Conservation (phyloP, 2,797 vertebrate genomes). For the Sebastes trivittatus region DNA sequence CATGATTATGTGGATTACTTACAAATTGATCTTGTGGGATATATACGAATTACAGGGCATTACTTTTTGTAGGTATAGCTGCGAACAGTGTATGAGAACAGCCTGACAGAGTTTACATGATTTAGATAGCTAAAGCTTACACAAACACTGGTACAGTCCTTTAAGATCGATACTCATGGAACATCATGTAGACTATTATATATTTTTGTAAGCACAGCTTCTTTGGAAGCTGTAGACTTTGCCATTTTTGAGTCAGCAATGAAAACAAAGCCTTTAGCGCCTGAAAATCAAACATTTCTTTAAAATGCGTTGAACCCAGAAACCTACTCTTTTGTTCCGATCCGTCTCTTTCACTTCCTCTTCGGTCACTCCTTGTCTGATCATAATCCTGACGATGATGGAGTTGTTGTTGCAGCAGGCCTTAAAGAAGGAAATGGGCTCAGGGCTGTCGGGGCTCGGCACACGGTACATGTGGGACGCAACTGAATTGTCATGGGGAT, state of each 20-base stretch:
- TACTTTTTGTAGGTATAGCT: too few species aligned
- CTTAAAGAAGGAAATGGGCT: conserved; percentile 87
- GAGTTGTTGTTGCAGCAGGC: conserved; percentile 92
- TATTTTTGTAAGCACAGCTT: neutral
- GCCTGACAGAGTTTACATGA: neutral
- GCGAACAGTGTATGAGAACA: too few species aligned
- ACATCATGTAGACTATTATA: neutral
- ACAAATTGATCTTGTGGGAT: too few species aligned
- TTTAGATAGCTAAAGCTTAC: neutral
- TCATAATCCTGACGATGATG: conserved; percentile 89
- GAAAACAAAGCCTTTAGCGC: neutral
- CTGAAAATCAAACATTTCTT: neutral
- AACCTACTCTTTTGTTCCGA: conserved; percentile 89
- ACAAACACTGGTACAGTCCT: neutral
- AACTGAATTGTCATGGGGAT: conserved; percentile 76
- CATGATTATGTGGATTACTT: too few species aligned
- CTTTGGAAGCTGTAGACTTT: neutral
- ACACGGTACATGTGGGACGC: conserved; percentile 24
- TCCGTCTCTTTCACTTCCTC: conserved; percentile 90
- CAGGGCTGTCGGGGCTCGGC: conserved; percentile 72
- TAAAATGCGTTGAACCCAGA: conserved; percentile 47
- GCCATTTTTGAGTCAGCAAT: neutral
- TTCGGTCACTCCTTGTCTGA: conserved; percentile 86
- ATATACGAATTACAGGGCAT: too few species aligned
- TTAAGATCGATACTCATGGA: neutral